These are phyloP conservation scores for Sapajus apella DNA, from an alignment of 2,113 vertebrate species.

Conservation along the genomic window DNA sequence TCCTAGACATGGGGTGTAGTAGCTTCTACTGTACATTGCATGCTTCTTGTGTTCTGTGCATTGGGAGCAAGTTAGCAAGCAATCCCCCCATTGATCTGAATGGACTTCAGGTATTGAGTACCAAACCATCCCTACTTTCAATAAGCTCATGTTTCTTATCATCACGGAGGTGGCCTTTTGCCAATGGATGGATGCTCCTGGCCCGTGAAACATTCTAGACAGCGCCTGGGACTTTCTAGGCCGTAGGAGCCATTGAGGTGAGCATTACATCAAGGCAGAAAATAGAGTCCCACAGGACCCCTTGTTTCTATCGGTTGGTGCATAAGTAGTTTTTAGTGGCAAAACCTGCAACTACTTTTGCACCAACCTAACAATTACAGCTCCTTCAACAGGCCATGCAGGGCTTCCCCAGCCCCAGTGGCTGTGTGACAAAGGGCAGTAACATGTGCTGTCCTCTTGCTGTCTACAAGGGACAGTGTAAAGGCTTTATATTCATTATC, in stretches of 20 bases:
- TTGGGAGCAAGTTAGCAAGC: background rate
- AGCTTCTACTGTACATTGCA: background rate
- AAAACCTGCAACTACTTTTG: no score
- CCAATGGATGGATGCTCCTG: background rate
- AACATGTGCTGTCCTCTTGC: background rate
- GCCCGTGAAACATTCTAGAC: background rate
- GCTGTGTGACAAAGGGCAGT: accelerated
- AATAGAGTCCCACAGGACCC: background rate
- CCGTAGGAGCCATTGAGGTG: background rate
- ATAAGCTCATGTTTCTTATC: background rate
- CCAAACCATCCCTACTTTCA: no score
- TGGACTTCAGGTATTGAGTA: background rate
- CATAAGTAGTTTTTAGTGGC: no score
- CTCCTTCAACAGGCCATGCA: background rate
- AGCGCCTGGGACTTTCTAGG: background rate
- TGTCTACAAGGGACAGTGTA: background rate
- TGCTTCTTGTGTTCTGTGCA: background rate
- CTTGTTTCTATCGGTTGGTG: background rate
- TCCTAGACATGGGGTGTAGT: background rate
- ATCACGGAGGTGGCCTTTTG: background rate
- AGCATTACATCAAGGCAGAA: background rate
- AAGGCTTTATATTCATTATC: background rate
- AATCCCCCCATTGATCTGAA: background rate
- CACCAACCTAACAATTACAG: background rate
- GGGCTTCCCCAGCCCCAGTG: accelerated